Conservation (phyloP, 1,140 invertebrate species). For the Lineus longissimus region DNA sequence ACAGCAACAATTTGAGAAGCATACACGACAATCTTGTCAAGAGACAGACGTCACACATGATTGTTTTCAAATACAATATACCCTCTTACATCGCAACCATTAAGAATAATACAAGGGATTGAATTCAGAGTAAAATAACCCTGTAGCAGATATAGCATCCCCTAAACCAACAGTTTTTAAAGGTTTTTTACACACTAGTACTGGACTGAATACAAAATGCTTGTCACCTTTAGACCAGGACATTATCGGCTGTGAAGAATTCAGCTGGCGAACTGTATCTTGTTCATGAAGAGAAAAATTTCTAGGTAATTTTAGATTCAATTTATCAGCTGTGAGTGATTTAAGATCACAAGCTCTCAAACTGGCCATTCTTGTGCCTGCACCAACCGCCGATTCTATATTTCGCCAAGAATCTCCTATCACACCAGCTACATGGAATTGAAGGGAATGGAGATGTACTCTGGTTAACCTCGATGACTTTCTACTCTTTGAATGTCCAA, state of each 20-base stretch:
- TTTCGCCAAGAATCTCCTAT: constrained; percentile 50
- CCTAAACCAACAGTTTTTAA: constrained; percentile 56
- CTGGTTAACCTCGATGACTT: constrained; percentile 48
- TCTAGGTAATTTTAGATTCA: constrained; percentile 48
- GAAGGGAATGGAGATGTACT: constrained; percentile 57
- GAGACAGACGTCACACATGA: too few species aligned
- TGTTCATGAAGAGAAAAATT: constrained; percentile 46
- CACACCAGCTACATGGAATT: constrained; percentile 54
- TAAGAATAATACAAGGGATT: constrained; percentile 2
- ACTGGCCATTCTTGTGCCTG: constrained; percentile 53
- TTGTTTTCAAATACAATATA: too few species aligned
- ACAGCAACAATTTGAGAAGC: too few species aligned
- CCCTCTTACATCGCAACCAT: too few species aligned
- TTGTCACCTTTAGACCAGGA: constrained; percentile 49
- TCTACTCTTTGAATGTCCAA: constrained; percentile 43
- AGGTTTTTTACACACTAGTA: constrained; percentile 56
- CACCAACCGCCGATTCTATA: constrained; percentile 49
- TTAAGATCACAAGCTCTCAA: constrained; percentile 52
- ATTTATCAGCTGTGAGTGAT: constrained; percentile 32
- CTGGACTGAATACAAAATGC: constrained; percentile 56
- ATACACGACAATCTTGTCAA: too few species aligned
- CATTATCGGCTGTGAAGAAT: constrained; percentile 43
- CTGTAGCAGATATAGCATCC: constrained; percentile 57
- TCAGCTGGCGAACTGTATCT: constrained; percentile 25
- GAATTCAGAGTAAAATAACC: constrained; percentile 53